phyloP scores from a whole-genome alignment of 2,888 invertebrate genomes.

The Papilio demoleus region DNA sequence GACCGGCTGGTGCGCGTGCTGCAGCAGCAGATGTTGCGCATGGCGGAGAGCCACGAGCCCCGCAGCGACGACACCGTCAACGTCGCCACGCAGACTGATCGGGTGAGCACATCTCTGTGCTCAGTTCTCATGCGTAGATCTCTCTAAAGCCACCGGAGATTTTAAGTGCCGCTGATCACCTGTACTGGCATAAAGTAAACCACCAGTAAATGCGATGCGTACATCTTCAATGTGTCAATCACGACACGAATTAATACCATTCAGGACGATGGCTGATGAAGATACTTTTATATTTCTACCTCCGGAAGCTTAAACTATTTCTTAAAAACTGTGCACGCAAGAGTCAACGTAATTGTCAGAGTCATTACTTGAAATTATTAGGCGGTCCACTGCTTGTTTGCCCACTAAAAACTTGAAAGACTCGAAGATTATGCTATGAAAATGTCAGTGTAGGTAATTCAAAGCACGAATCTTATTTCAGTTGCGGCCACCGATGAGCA shows the following conservation, averaged over 20 bases:
- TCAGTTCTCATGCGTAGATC: too few species aligned
- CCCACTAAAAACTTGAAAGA: too few species aligned
- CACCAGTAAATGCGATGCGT: too few species aligned
- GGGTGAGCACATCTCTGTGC: conserved; percentile 81
- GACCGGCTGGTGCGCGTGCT: conserved; percentile 91
- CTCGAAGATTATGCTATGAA: too few species aligned
- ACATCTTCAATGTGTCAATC: too few species aligned
- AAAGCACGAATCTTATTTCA: conserved; percentile 56
- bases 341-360: not conserved
- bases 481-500: conserved; percentile 79
- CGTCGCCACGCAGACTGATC: conserved; percentile 94
- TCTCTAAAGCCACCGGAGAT: too few species aligned
- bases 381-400: too few species aligned
- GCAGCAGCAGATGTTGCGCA: conserved; percentile 89
- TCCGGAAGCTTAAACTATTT: not conserved
- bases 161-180: too few species aligned
- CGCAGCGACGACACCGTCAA: conserved; percentile 86
- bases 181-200: too few species aligned
- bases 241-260: too few species aligned
- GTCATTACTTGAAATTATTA: too few species aligned
- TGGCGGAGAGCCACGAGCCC: conserved; percentile 77
- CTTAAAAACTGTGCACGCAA: not conserved
- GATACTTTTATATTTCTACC: not conserved
- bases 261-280: not conserved
- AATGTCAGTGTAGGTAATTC: not conserved